Conservation (phyloP, 2,797 vertebrate species). For the Sebastes trivittatus region DNA sequence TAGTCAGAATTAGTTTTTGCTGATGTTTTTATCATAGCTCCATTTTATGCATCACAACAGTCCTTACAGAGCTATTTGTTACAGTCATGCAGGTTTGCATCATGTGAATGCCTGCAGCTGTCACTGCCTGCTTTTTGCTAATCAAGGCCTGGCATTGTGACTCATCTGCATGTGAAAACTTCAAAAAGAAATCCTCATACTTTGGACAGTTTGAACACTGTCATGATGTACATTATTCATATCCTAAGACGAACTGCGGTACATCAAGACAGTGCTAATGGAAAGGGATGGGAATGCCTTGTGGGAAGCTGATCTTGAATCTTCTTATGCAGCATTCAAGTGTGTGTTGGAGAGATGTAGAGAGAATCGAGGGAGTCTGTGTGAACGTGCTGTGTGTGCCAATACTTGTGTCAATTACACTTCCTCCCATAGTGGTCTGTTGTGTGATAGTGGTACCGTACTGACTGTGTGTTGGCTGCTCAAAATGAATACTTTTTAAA, state of each 20-base stretch:
- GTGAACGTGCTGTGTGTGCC: slow-evolving; percentile 38
- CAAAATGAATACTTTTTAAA: not conserved
- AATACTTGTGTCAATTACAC: slow-evolving; percentile 27
- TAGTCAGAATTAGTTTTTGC: not conserved
- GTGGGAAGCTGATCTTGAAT: slow-evolving; percentile 6
- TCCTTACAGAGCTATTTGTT: not conserved
- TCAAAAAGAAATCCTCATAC: not conserved
- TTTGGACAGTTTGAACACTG: not conserved
- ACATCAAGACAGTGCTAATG: not conserved
- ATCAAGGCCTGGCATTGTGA: not conserved
- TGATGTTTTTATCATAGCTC: not conserved
- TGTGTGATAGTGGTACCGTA: not conserved
- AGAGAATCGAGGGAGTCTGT: slow-evolving; percentile 4
- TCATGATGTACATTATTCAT: not conserved
- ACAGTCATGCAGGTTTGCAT: not conserved
- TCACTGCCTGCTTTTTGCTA: not conserved
- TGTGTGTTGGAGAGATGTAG: slow-evolving; percentile 5
- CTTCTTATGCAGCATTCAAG: slow-evolving; percentile 13
- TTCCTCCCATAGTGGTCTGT: slow-evolving; percentile 39
- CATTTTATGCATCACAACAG: not conserved
- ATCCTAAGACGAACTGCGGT: not conserved
- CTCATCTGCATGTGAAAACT: not conserved
- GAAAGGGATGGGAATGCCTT: not conserved
- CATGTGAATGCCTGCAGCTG: not conserved
- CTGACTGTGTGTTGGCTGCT: not conserved